Conservation (phyloP, 2,888 invertebrate species). For the Diplazon laetatorius region DNA sequence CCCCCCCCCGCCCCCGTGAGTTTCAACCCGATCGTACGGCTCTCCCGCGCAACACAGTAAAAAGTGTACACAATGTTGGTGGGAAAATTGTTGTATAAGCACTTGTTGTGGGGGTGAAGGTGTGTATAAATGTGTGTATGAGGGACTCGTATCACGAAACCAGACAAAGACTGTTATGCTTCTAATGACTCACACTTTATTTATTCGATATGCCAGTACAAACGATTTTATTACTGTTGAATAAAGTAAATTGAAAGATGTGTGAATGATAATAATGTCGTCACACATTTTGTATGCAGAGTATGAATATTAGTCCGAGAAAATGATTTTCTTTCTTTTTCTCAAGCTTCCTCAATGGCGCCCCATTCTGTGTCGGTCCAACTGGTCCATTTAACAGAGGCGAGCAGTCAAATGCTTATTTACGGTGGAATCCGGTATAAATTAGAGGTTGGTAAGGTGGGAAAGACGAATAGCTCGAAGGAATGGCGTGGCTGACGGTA, state of each 20-base stretch:
- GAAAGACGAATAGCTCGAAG: slow-evolving; percentile 35
- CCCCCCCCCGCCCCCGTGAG: no score
- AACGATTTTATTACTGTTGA: neutral
- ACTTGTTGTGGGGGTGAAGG: slow-evolving; percentile 20
- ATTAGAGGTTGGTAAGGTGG: slow-evolving; percentile 35
- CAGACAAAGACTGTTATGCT: neutral
- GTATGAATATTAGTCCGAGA: neutral
- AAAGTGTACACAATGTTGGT: slow-evolving; percentile 18
- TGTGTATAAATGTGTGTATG: no score
- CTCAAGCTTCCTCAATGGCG: neutral
- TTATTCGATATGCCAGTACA: slow-evolving; percentile 34
- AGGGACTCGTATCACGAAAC: no score
- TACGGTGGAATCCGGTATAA: slow-evolving; percentile 29
- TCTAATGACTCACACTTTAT: slow-evolving; percentile 45
- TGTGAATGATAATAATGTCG: neutral
- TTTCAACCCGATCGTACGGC: neutral
- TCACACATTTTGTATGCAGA: neutral
- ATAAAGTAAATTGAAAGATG: neutral
- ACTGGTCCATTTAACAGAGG: slow-evolving; percentile 29
- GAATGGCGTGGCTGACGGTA: neutral
- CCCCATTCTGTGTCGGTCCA: neutral
- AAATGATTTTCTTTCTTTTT: neutral
- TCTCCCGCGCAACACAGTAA: slow-evolving; percentile 4
- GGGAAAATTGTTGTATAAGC: slow-evolving; percentile 26
- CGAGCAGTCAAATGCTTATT: slow-evolving; percentile 29